A percentile compares a stretch with the other conserved stretches of the same genome.
phyloP scores from a whole-genome alignment of 1,140 invertebrate genomes.

The Megalopta genalis region DNA sequence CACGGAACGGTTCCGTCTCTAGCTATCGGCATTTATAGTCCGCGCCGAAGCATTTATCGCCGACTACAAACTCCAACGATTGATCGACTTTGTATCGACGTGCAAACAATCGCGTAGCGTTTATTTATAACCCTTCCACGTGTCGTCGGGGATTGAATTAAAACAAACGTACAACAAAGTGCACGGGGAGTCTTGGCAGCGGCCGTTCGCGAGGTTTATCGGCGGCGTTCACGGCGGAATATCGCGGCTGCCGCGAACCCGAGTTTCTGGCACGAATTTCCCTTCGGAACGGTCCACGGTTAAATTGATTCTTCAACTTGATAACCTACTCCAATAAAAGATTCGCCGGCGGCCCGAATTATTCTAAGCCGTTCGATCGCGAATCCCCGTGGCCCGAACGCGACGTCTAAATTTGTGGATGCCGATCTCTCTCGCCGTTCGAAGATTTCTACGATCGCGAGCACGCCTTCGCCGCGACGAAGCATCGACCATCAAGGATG shows the following conservation, averaged over 20 bases:
- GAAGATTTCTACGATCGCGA: neutral
- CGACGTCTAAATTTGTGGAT: neutral
- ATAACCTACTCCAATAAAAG: neutral
- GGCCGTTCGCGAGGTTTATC: neutral
- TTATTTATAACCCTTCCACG: constrained; percentile 48
- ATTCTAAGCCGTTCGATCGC: neutral
- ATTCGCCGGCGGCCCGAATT: neutral
- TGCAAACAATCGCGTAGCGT: constrained; percentile 30
- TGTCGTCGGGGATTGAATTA: constrained; percentile 37
- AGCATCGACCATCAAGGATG: too few species aligned
- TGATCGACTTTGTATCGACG: neutral
- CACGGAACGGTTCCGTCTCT: neutral
- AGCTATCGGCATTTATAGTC: neutral
- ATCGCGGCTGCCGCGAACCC: constrained; percentile 12
- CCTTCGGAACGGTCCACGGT: neutral
- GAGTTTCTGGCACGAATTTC: constrained; percentile 6
- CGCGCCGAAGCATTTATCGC: neutral
- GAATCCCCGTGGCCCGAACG: neutral
- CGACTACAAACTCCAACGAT: neutral
- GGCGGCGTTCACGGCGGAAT: neutral
- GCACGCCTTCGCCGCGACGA: too few species aligned
- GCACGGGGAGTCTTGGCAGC: constrained; percentile 1
- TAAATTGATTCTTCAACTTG: neutral
- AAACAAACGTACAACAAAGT: constrained; percentile 35
- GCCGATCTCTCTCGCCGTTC: neutral